These are phyloP conservation scores for Anastrepha ludens DNA, from an alignment of 1,140 invertebrate genomes.

Conservation along the genomic window DNA sequence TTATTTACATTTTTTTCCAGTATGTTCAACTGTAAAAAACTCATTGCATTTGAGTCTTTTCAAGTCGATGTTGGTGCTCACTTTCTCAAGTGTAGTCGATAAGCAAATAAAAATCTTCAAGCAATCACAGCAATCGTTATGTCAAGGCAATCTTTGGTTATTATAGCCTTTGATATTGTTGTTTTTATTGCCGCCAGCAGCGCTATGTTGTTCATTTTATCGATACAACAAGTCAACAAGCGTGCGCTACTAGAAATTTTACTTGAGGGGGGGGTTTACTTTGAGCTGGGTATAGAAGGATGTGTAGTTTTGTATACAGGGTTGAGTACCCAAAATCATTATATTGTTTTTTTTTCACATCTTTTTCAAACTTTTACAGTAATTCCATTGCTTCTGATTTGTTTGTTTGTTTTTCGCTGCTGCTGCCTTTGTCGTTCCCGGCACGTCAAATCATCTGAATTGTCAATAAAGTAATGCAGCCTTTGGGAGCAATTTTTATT, in stretches of 20 bases:
- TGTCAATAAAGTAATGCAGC: constrained; percentile 59
- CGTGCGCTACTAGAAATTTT: constrained; percentile 12
- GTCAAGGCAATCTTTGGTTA: constrained; percentile 29
- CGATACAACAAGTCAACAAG: constrained; percentile 42
- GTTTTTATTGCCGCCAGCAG: neutral
- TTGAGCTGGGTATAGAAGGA: neutral
- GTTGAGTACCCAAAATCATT: neutral
- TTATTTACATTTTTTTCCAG: neutral
- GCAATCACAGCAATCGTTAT: constrained; percentile 46
- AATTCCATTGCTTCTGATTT: too few species aligned
- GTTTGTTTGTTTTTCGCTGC: neutral
- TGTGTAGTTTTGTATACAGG: neutral
- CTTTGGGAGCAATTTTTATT: constrained; percentile 57
- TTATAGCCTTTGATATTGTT: neutral
- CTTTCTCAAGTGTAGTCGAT: constrained; percentile 71
- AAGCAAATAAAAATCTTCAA: constrained; percentile 70
- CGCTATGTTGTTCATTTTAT: constrained; percentile 32
- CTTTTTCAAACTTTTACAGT: too few species aligned
- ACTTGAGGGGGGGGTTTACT: neutral
- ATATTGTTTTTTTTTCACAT: neutral
- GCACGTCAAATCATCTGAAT: constrained; percentile 55
- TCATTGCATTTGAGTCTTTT: neutral
- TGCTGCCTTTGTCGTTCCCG: constrained; percentile 31
- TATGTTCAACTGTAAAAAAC: neutral
- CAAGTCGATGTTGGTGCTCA: constrained; percentile 56